Evolutionary conservation across 1,140 invertebrate species (phyloP).

Genomic region (Formica exsecta): DNA sequence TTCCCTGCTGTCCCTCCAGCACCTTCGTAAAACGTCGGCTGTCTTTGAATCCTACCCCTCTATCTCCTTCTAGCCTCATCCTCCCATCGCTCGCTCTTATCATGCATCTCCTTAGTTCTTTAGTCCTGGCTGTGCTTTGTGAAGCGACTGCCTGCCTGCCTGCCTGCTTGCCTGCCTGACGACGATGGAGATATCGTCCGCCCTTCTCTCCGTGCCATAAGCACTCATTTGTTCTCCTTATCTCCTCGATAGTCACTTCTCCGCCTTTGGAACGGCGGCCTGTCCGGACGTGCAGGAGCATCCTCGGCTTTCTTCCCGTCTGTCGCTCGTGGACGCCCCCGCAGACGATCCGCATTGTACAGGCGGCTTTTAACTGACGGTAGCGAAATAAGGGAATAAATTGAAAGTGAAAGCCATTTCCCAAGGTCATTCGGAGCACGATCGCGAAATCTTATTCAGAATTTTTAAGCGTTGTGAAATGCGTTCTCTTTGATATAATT

Average conservation of each 20-base stretch:
- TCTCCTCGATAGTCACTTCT: conserved; percentile 72
- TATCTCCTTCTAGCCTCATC: conserved; percentile 18
- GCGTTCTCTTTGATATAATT: conserved; percentile 49
- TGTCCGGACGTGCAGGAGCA: conserved; percentile 22
- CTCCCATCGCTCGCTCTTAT: conserved; percentile 66
- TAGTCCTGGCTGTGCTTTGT: conserved; percentile 72
- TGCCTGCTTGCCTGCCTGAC: conserved; percentile 1
- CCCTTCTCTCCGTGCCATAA: conserved; percentile 59
- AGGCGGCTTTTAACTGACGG: conserved; percentile 16
- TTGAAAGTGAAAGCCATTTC: conserved; percentile 60
- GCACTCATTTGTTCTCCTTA: conserved; percentile 75
- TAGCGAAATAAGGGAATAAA: conserved; percentile 62
- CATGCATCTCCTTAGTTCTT: conserved; percentile 73
- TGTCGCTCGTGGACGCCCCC: conserved; percentile 18
- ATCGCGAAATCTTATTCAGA: conserved; percentile 40
- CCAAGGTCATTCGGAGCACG: conserved; percentile 44
- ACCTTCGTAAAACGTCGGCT: conserved; percentile 59
- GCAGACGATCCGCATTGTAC: conserved; percentile 63
- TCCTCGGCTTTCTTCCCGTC: conserved; percentile 24
- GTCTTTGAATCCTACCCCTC: conserved; percentile 68
- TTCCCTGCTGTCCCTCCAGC: conserved; percentile 48
- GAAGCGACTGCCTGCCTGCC: conserved; percentile 57
- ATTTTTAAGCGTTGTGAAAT: conserved; percentile 36
- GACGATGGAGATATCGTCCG: conserved; percentile 70
- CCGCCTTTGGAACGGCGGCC: conserved; percentile 58